These are phyloP conservation scores for Spilogale gracilis DNA, from an alignment of 2,113 vertebrate species.

Conservation along the genomic window DNA sequence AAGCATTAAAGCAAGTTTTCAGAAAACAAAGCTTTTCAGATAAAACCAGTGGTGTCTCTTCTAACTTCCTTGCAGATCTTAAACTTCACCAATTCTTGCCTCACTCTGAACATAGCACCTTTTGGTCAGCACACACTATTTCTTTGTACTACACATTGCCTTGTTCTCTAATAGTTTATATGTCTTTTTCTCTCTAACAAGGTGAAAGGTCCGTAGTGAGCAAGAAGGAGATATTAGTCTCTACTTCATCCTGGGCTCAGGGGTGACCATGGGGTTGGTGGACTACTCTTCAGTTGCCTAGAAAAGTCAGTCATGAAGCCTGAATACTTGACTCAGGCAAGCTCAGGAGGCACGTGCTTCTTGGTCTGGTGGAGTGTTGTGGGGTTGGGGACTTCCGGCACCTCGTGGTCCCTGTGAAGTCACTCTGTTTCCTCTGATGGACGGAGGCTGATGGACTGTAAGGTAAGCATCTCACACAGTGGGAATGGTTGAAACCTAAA, in stretches of 20 bases:
- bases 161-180: not conserved
- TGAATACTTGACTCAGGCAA: not conserved
- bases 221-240: too few relatives aligned
- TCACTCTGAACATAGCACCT: conserved; percentile 1
- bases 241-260: not conserved
- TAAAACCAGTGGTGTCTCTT: conserved; percentile 14
- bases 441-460: not conserved
- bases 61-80: not conserved
- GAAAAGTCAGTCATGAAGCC: not conserved
- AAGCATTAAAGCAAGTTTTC: conserved; percentile 41
- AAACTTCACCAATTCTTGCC: not conserved
- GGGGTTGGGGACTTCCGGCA: not conserved
- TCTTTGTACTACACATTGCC: not conserved
- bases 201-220: not conserved
- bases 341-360: not conserved
- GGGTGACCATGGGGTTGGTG: not conserved
- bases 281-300: not conserved
- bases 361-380: not conserved
- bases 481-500: not conserved
- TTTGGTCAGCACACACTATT: not conserved
- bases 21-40: not conserved
- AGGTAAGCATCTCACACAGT: not conserved
- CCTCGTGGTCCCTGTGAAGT: not conserved
- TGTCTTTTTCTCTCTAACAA: not conserved
- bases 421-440: not conserved